Conservation (phyloP, 2,113 vertebrate species). For the Pogona vitticeps region DNA sequence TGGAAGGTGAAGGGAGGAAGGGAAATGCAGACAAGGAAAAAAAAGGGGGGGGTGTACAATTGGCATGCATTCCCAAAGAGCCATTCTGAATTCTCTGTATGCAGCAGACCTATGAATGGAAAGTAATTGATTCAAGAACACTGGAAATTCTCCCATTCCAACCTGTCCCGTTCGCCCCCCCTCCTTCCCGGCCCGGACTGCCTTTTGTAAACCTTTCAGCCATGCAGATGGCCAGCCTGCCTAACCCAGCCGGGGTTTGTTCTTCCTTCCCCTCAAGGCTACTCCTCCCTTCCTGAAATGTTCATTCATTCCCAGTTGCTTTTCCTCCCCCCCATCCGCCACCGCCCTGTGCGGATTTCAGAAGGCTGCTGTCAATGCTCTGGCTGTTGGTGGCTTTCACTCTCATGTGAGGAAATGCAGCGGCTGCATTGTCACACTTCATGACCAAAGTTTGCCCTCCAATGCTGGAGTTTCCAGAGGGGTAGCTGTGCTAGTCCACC, state of each 20-base stretch:
- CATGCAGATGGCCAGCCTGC: conserved; percentile 75
- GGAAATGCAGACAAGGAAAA: conserved; percentile 60
- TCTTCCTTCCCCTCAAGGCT: conserved; percentile 61
- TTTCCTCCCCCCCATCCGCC: conserved; percentile 17
- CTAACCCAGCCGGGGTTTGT: conserved; percentile 70
- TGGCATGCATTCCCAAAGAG: conserved; percentile 75
- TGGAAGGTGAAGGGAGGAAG: not conserved
- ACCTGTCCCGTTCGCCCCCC: not conserved
- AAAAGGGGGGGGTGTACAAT: conserved; percentile 68
- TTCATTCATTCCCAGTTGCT: conserved; percentile 19
- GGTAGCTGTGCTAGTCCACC: not conserved
- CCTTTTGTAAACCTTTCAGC: conserved; percentile 72
- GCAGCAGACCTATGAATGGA: conserved; percentile 67
- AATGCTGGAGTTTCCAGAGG: not conserved
- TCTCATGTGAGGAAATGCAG: conserved; percentile 25
- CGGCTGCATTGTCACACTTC: conserved; percentile 30
- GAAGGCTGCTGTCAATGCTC: conserved; percentile 29
- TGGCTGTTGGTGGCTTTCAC: not conserved
- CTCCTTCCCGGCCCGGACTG: conserved; percentile 16
- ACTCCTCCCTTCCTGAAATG: conserved; percentile 48
- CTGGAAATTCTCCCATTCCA: conserved; percentile 58
- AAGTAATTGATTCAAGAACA: conserved; percentile 79
- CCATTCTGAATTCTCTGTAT: conserved; percentile 78
- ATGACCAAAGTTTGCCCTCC: not conserved
- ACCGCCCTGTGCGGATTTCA: conserved; percentile 33